phyloP scores from a whole-genome alignment of 2,797 vertebrate species.

The Threskiornis aethiopicus region DNA sequence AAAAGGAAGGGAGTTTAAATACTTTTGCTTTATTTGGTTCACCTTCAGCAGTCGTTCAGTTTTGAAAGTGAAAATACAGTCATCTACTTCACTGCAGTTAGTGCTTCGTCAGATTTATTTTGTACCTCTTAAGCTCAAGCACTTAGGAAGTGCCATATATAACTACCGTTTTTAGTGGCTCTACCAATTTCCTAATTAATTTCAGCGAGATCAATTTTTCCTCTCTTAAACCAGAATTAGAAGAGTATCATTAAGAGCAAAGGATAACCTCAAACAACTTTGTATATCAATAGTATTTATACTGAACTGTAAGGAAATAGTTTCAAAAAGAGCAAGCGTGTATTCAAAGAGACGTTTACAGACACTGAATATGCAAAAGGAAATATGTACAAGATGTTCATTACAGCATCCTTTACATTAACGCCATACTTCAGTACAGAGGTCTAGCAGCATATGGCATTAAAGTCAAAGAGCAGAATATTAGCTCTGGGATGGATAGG shows the following conservation, averaged over 20 bases:
- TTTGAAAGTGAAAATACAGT: not conserved
- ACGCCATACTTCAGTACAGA: not conserved
- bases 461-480: not conserved
- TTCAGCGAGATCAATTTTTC: not conserved
- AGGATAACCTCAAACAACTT: constrained; percentile 39
- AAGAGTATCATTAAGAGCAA: constrained; percentile 20
- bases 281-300: not conserved
- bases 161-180: not conserved
- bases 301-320: not conserved
- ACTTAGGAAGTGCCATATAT: constrained; percentile 3
- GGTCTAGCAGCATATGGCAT: not conserved
- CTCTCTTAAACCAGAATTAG: not conserved
- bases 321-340: not conserved
- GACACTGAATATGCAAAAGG: constrained; percentile 2
- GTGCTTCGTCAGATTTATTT: not conserved
- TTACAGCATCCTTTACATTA: constrained; percentile 20
- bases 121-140: not conserved
- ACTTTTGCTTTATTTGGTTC: constrained; percentile 37
- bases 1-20: not conserved
- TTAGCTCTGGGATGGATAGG: not conserved
- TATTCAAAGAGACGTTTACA: constrained; percentile 12
- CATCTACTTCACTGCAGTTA: not conserved
- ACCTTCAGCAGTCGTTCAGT: constrained; percentile 18
- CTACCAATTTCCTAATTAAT: constrained; percentile 31
- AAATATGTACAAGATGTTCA: constrained; percentile 40